phyloP scores from a whole-genome alignment of 2,797 vertebrate genomes.

The Knipowitschia caucasica region DNA sequence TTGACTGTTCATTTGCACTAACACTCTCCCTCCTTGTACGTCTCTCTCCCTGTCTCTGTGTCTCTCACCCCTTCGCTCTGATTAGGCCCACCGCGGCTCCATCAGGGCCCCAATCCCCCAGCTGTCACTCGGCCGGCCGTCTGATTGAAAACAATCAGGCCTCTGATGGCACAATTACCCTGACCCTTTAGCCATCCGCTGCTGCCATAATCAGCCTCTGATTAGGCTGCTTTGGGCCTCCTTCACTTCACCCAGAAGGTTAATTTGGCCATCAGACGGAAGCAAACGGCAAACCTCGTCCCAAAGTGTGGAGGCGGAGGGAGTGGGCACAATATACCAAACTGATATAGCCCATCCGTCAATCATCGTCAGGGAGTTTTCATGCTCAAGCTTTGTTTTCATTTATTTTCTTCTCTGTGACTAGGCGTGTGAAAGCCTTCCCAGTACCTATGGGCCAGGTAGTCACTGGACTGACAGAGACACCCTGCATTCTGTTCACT shows the following conservation, averaged over 20 bases:
- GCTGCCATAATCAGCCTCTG: conserved; percentile 99
- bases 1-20: conserved; percentile 99
- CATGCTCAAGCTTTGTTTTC: conserved; percentile 68
- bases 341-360: conserved; percentile 93
- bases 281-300: conserved; percentile 72
- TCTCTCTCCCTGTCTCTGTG: conserved; percentile 27
- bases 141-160: conserved; percentile 99
- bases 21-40: conserved; percentile 79
- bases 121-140: conserved; percentile 98
- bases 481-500: not conserved
- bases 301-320: conserved; percentile 66
- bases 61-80: conserved; percentile 80
- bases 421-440: not conserved
- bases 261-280: conserved; percentile 99
- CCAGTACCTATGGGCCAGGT: not conserved
- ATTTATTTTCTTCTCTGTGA: conserved; percentile 21
- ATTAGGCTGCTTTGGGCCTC: conserved; percentile 99
- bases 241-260: conserved; percentile 99
- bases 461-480: not conserved
- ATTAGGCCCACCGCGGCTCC: conserved; percentile 98
- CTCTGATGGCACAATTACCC: conserved; percentile 99
- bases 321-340: conserved; percentile 74
- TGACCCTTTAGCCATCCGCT: conserved; percentile 99
- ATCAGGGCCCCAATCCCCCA: conserved; percentile 98
- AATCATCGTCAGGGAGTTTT: conserved; percentile 96